Evolutionary conservation across 2,113 vertebrate species (phyloP).

Genomic region (Gymnarchus niloticus): DNA sequence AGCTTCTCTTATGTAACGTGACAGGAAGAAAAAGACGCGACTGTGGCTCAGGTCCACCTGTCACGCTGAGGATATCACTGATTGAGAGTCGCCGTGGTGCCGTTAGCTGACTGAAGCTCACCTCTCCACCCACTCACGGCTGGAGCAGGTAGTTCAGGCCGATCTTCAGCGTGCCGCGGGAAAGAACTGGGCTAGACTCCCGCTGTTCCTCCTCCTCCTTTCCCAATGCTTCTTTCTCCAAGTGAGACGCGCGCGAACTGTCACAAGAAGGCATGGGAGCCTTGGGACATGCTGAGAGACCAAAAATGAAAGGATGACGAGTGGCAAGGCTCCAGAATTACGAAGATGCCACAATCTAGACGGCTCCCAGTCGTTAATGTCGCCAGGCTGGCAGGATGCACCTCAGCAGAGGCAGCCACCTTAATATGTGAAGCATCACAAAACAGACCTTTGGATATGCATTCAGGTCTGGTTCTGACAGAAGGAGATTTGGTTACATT

Average conservation of each 20-base stretch:
- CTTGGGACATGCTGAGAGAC: not conserved
- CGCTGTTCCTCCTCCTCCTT: not conserved
- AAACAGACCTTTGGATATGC: not conserved
- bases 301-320: not conserved
- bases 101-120: not conserved
- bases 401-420: no score
- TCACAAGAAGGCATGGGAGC: not conserved
- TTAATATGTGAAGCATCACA: not conserved
- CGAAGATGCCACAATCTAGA: not conserved
- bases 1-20: not conserved
- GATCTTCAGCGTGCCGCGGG: not conserved
- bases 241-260: not conserved
- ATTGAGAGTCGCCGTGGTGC: not conserved
- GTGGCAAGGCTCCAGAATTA: not conserved
- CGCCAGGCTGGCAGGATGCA: slow-evolving; percentile 5
- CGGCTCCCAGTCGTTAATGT: not conserved
- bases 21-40: not conserved
- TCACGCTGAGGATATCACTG: not conserved
- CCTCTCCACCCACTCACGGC: not conserved
- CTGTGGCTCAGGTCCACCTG: not conserved
- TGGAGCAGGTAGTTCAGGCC: not conserved
- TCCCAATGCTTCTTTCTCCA: not conserved
- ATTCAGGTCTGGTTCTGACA: no score
- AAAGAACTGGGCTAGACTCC: not conserved
- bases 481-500: not conserved